These are phyloP conservation scores for Martes martes DNA, from an alignment of 2,113 vertebrate species.

Conservation along the genomic window DNA sequence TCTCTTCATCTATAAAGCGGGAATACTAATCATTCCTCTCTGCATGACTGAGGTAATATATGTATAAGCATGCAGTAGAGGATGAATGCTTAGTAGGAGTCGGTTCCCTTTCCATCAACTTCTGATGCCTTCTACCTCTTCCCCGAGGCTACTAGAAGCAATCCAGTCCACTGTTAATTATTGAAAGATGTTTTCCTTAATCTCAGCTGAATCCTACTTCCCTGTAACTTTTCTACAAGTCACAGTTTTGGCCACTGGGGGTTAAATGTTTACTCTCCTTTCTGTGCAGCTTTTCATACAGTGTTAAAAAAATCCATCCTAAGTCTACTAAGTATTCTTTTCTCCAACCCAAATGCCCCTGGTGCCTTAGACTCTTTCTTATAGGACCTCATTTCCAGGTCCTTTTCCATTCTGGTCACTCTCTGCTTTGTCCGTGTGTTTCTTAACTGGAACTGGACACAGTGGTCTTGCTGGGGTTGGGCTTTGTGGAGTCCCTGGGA, in stretches of 20 bases:
- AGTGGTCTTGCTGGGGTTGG: background rate
- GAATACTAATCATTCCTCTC: background rate
- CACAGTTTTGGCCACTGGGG: background rate
- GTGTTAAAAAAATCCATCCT: background rate
- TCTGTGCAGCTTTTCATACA: background rate
- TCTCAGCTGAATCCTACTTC: background rate
- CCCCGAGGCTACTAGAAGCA: background rate
- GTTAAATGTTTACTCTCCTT: background rate
- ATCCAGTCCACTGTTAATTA: background rate
- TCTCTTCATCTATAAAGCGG: background rate
- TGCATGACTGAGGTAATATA: background rate
- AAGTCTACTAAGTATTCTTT: background rate
- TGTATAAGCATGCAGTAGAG: background rate
- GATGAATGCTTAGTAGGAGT: background rate
- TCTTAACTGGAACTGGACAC: background rate
- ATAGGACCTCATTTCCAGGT: background rate
- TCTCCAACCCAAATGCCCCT: background rate
- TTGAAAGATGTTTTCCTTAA: background rate
- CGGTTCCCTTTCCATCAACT: background rate
- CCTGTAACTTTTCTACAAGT: background rate
- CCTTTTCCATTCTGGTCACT: background rate
- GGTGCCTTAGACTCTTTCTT: background rate
- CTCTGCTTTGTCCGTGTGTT: background rate
- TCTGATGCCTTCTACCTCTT: background rate
- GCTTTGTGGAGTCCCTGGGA: background rate